Conservation (phyloP, 2,888 invertebrate species). For the Ptilodon capucinus region DNA sequence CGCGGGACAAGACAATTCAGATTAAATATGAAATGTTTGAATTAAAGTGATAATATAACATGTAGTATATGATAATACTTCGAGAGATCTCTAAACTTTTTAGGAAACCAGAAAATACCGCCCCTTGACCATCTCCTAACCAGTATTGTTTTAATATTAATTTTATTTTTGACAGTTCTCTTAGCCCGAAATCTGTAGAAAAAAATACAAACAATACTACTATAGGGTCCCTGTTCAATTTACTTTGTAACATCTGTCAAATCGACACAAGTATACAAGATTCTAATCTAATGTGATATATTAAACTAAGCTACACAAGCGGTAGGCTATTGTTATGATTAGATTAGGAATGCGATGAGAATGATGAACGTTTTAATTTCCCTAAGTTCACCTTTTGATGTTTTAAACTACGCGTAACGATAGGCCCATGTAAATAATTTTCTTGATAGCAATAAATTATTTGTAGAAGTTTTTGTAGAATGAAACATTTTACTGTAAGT, state of each 20-base stretch:
- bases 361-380: conserved; percentile 43
- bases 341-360: conserved; percentile 33
- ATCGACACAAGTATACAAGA: conserved; percentile 62
- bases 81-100: too few species aligned
- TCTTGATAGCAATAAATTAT: conserved; percentile 67
- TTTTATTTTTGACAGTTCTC: too few species aligned
- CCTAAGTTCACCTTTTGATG: conserved; percentile 64
- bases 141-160: too few species aligned
- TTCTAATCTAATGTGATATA: conserved; percentile 80
- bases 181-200: too few species aligned
- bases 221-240: too few species aligned
- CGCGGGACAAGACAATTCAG: conserved; percentile 72
- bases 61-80: too few species aligned
- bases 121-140: too few species aligned
- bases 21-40: conserved; percentile 40
- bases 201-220: neutral
- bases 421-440: conserved; percentile 47
- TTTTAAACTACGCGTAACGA: conserved; percentile 45
- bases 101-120: too few species aligned
- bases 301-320: conserved; percentile 57
- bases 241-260: conserved; percentile 28
- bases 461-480: conserved; percentile 51
- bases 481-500: conserved; percentile 39
- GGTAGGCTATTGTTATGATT: conserved; percentile 51
- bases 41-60: too few species aligned